Base-by-base conservation (phyloP, 2,888 invertebrate species). In the Callyntrura sp. region DNA sequence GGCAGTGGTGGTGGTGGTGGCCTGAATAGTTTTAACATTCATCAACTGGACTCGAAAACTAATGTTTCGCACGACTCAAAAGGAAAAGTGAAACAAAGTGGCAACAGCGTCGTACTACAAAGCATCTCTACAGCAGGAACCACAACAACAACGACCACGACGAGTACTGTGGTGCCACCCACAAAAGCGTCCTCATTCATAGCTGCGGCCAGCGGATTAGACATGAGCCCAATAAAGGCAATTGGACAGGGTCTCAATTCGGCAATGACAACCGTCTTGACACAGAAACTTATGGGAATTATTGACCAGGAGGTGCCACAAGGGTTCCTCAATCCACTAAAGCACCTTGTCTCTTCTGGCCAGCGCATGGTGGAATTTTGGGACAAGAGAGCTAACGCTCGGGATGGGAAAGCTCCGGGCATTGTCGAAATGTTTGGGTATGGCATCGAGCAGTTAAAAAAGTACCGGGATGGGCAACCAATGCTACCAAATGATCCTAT, bases 391-490 rank as follows among this genome's bases (percentile, higher is more conserved):
- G 85, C 91, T 0, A 92, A 85, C 62, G 93, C 93, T 4, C 68
- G 93, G 60, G 93, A 93, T 85, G 93, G 93, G 62, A 92, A 93
- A 35, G 90, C 82, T 14, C 92, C 92, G 11, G 93, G 93, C 3
- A 92, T 93, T 60, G 92, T 93, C 0, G 93, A 93, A 82, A 91
- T 93, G 91, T 85, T 93, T 68, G 93, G 92, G 4, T 93, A 93
- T 91, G 93, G 93, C 8, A 88, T 93, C 55, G 93, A 93, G 25
- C 92, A 93, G 84, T 70, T 93, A 23, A 93, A 93, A 68, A 92
- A 91, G 62, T 93, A 93, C 68, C 90, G 93, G n/a, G 93, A 93
- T 88, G 93, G 93, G 8, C 92, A 92, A 51, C 55, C 85, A 0
- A 90, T 93, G 62, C 86, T 90, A 17, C 11, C 91, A 0, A 65